Percentiles rank a stretch among this genome's conserved stretches.
Evolutionary conservation across 2,888 invertebrate genomes (phyloP).

Genomic region (Mayetiola destructor): DNA sequence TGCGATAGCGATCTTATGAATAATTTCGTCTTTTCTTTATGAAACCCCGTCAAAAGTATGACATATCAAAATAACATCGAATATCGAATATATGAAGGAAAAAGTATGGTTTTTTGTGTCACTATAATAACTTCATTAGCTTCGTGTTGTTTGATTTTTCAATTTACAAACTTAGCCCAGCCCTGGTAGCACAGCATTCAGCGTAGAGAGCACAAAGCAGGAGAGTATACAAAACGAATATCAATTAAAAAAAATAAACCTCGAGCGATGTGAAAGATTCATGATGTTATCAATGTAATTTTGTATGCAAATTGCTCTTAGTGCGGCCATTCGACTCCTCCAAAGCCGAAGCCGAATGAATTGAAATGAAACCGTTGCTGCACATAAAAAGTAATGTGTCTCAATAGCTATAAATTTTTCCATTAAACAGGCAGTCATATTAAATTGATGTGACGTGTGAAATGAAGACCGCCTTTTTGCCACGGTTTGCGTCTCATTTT

Average conservation of each 20-base stretch:
- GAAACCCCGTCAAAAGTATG: too few relatives aligned
- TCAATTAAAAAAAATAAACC: constrained; percentile 12
- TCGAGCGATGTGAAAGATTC: constrained; percentile 4
- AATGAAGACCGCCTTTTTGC: constrained; percentile 8
- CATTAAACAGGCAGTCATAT: constrained; percentile 12
- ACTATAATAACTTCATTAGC: constrained; percentile 6
- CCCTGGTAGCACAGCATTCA: background rate
- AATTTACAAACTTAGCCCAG: background rate
- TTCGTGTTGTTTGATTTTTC: too few relatives aligned
- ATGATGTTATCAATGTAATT: constrained; percentile 12
- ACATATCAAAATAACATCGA: too few relatives aligned
- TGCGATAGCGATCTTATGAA: too few relatives aligned
- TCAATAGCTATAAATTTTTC: constrained; percentile 6
- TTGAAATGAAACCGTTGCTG: background rate
- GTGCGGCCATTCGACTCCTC: background rate
- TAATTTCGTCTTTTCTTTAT: too few relatives aligned
- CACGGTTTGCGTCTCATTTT: too few relatives aligned
- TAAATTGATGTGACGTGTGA: constrained; percentile 12
- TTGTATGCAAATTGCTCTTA: constrained; percentile 8
- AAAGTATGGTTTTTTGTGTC: too few relatives aligned
- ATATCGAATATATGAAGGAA: too few relatives aligned
- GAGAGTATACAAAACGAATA: too few relatives aligned
- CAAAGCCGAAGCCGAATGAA: background rate
- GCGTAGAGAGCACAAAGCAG: too few relatives aligned
- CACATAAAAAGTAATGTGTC: background rate